Evolutionary conservation across 2,113 vertebrate species (phyloP), one percentile per base, ranked within the genome.

Genomic region (Neoarius graeffei): DNA sequence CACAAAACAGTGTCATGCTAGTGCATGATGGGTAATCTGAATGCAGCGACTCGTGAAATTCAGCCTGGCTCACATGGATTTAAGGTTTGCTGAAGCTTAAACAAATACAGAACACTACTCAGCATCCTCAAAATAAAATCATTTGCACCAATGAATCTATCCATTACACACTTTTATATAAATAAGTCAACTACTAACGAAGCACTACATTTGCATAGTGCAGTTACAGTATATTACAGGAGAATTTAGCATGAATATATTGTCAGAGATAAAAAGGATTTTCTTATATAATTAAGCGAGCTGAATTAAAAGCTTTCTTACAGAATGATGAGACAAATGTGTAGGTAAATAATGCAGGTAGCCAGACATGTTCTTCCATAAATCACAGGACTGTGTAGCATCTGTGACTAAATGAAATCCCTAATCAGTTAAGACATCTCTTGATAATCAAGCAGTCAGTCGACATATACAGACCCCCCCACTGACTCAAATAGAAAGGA

Each of bases 21-120:
- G n/a, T 56, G 88, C 85, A 87, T 87, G 83, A 66, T 90, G 89
- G 89, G 87, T 90, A 90, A 87, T 66, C 69, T 67, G 59, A 91
- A 89, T 56, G 25, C 85, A 89, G 85, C 84, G 83, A 88, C 85
- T 88, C 79, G 89, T 91, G 88, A 92, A 91, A 90, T 90, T 80
- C 86, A 91, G 57, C 60, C 81, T 76, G 86, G 80, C 42, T 60
- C 67, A 83, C 25, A 13, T 83, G 86, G 81, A 84, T 84, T 88
- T 71, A 9, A 60, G 66, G 54, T 87, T 59, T 20, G 30, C 54
- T 19, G 50, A 71, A 82, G 79, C 79, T 87, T 87, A 82, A 30
- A 73, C 54, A 74, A 50, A 76, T 27, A 50, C 80, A 60, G 35
- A 66, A 76, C 54, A 59, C 74, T 83, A 76, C 27, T 25, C 74